A percentile compares a stretch with the other conserved stretches of the same genome.
Evolutionary conservation across 2,797 vertebrate species (phyloP).

Genomic region (Lutjanus campechanus): DNA sequence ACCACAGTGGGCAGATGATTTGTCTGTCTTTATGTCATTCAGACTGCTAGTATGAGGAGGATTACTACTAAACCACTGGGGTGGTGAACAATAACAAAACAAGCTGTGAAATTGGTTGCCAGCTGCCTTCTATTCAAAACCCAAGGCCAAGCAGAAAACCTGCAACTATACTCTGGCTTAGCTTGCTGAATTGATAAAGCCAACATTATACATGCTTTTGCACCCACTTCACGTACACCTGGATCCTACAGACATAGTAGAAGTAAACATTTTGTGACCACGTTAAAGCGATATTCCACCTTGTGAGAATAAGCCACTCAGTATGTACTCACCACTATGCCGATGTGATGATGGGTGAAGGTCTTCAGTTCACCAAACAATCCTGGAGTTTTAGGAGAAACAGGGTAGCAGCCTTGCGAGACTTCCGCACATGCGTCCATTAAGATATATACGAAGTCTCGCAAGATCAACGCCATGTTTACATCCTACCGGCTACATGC

Average conservation of each 20-base stretch:
- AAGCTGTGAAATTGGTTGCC: not conserved
- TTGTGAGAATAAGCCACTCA: no score
- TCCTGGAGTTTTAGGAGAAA: no score
- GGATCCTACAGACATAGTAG: not conserved
- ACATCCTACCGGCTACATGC: no score
- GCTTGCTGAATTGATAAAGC: not conserved
- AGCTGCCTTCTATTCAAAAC: not conserved
- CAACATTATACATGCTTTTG: not conserved
- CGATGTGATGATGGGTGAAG: no score
- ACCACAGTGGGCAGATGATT: not conserved
- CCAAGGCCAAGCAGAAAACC: not conserved
- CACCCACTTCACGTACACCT: not conserved
- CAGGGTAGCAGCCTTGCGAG: no score
- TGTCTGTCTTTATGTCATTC: not conserved
- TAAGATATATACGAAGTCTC: no score
- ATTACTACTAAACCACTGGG: not conserved
- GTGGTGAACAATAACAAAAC: constrained; percentile 2
- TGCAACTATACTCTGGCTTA: not conserved
- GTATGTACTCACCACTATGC: no score
- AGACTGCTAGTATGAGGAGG: not conserved
- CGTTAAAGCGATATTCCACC: no score
- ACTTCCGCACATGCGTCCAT: no score
- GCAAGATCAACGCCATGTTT: no score
- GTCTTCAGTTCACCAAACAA: no score
- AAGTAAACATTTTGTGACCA: not conserved